These are phyloP conservation scores for Varecia variegata DNA, from an alignment of 2,797 vertebrate genomes.

Conservation along the genomic window DNA sequence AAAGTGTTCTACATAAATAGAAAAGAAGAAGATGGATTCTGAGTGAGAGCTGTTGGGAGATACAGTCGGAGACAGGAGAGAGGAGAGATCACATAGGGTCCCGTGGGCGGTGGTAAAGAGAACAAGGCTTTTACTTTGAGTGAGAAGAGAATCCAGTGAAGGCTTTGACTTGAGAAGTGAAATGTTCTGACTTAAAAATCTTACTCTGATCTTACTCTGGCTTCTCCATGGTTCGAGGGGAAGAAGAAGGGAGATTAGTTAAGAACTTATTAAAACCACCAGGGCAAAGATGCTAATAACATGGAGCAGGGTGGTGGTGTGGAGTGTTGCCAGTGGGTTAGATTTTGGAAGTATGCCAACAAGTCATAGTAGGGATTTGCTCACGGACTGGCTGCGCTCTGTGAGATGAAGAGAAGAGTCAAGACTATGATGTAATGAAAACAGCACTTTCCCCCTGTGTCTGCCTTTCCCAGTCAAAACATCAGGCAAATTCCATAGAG, in stretches of 20 bases:
- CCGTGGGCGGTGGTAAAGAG: neutral
- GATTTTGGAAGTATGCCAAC: neutral
- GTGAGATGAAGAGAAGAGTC: neutral
- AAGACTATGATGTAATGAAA: neutral
- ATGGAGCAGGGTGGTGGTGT: too few relatives aligned
- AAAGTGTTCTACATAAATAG: neutral
- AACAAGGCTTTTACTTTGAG: neutral
- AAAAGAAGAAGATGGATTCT: neutral
- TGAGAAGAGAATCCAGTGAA: neutral
- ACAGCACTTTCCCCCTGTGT: neutral
- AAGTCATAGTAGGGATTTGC: neutral
- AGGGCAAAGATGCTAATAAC: neutral
- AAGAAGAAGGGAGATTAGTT: neutral
- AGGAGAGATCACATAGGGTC: fast-evolving
- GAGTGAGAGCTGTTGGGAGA: fast-evolving
- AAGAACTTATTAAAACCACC: neutral
- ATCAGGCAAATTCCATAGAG: neutral
- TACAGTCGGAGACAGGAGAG: fast-evolving
- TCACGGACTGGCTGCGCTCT: neutral
- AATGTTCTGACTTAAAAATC: neutral
- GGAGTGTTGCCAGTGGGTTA: neutral
- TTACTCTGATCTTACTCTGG: neutral
- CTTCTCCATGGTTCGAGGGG: neutral
- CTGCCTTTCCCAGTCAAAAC: neutral
- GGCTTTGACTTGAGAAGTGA: neutral